A percentile compares a stretch with the other conserved stretches of the same genome.
These are phyloP conservation scores for Tursiops truncatus DNA, from an alignment of 2,113 vertebrate genomes.

Conservation along the genomic window DNA sequence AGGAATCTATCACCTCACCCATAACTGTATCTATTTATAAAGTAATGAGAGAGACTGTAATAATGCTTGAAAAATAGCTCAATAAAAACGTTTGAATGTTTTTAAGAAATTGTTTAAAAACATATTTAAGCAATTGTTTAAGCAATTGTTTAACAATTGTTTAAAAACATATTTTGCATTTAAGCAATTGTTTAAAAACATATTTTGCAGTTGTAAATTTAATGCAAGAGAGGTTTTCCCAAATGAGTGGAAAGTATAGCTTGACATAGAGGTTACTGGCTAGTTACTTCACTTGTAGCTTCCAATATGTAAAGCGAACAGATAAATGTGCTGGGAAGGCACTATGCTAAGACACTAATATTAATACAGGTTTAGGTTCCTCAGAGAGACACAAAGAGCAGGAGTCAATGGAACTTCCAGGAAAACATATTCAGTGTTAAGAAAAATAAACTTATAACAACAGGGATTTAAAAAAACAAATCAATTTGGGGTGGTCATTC, in stretches of 20 bases:
- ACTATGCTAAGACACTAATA: neutral
- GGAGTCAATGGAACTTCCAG: neutral
- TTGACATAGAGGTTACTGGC: neutral
- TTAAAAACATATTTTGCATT: neutral
- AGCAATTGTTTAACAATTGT: neutral
- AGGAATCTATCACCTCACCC: neutral
- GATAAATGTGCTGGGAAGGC: neutral
- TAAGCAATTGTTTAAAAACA: neutral
- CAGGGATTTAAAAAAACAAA: neutral
- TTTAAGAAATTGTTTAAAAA: neutral
- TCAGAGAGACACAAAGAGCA: neutral
- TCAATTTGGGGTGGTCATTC: neutral
- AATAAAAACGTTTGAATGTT: neutral
- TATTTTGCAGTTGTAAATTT: neutral
- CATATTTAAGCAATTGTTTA: neutral
- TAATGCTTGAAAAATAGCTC: neutral
- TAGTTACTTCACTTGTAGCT: neutral
- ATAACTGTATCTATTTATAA: neutral
- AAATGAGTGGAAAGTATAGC: neutral
- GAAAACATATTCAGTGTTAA: neutral
- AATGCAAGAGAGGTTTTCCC: neutral
- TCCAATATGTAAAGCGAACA: neutral
- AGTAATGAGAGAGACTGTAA: neutral
- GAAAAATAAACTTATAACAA: neutral
- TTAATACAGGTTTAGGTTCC: neutral